A percentile compares a stretch with the other conserved stretches of the same genome.
Conservation (phyloP, 2,797 vertebrate species). For the Gadopsis bispinosus region DNA sequence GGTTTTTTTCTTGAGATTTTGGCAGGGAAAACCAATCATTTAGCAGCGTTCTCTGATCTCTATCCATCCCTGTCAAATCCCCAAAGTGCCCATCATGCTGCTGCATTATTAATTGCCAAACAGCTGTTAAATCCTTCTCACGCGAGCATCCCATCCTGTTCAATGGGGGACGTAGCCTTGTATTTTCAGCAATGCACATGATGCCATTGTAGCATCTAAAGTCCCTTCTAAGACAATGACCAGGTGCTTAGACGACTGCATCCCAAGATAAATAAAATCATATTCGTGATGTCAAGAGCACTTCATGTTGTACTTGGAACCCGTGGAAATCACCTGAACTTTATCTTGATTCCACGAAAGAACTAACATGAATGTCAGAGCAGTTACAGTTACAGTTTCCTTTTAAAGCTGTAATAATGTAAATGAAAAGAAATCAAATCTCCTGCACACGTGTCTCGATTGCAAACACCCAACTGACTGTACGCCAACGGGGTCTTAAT, state of each 20-base stretch:
- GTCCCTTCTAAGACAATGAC: neutral
- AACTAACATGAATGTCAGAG: too few species aligned
- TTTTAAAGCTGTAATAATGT: too few species aligned
- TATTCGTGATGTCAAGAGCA: neutral
- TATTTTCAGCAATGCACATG: neutral
- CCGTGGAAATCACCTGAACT: neutral
- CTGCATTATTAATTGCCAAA: conserved; percentile 47
- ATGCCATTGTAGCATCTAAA: neutral
- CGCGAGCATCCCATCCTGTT: neutral
- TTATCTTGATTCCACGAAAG: neutral
- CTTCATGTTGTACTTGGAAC: neutral
- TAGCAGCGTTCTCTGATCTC: conserved; percentile 36
- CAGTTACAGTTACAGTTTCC: too few species aligned
- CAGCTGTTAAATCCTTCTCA: conserved; percentile 42
- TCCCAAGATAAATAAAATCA: neutral
- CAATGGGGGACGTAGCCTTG: neutral
- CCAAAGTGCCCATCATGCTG: conserved; percentile 29
- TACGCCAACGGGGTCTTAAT: neutral
- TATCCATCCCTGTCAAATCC: conserved; percentile 30
- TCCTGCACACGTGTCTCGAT: too few species aligned
- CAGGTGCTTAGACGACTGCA: neutral
- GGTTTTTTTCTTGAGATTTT: conserved; percentile 16
- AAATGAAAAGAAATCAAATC: too few species aligned
- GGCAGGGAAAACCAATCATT: conserved; percentile 22
- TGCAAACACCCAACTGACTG: too few species aligned